A percentile compares a stretch with the other conserved stretches of the same genome.
Evolutionary conservation across 1,140 invertebrate species (phyloP).

Genomic region (Lethrus apterus): DNA sequence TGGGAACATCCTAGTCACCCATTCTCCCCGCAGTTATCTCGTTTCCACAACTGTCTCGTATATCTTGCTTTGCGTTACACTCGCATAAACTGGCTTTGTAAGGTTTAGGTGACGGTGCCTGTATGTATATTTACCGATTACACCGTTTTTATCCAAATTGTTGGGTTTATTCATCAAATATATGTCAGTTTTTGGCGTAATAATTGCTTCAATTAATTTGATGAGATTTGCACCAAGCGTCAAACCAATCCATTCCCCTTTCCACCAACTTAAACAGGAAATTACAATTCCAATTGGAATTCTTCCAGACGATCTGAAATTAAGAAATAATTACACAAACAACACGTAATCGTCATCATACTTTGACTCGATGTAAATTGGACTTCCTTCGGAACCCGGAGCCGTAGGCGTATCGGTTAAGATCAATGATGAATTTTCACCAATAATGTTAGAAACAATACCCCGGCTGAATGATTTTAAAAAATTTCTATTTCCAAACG

Average conservation of each 20-base stretch:
- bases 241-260: slow-evolving; percentile 54
- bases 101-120: no score
- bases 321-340: no score
- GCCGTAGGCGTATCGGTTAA: slow-evolving; percentile 52
- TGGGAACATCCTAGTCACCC: no score
- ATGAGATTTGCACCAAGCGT: slow-evolving; percentile 40
- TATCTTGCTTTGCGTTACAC: no score
- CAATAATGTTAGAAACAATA: slow-evolving; percentile 50
- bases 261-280: slow-evolving; percentile 52
- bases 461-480: slow-evolving; percentile 49
- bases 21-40: no score
- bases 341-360: no score
- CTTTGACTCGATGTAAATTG: slow-evolving; percentile 40
- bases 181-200: neutral
- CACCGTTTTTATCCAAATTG: no score
- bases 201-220: neutral
- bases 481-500: slow-evolving; percentile 48
- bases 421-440: slow-evolving; percentile 45
- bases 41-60: no score
- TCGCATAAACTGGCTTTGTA: no score
- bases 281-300: slow-evolving; percentile 47
- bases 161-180: neutral
- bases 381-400: slow-evolving; percentile 52
- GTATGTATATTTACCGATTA: no score
- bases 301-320: neutral